These are phyloP conservation scores for Peromyscus californicus DNA, from an alignment of 2,113 vertebrate species.

Conservation along the genomic window DNA sequence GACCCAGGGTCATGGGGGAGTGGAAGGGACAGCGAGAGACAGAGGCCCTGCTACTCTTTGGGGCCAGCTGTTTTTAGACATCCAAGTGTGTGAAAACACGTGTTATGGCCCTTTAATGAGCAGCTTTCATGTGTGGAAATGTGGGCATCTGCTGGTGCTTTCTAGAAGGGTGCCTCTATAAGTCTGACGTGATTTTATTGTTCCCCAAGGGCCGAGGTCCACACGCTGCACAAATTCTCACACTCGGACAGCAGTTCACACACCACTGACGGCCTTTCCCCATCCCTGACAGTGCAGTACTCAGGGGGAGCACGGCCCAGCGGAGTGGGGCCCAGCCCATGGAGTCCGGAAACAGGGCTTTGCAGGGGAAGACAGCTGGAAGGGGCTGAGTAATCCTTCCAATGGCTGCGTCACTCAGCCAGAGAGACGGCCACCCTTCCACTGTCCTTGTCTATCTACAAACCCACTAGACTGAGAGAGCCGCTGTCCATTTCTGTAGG, in stretches of 20 bases:
- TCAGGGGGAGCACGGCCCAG: neutral
- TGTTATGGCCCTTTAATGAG: conserved; percentile 73
- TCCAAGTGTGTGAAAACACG: conserved; percentile 62
- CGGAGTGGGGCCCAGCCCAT: neutral
- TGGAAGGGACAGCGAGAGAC: neutral
- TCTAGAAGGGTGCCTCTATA: conserved; percentile 59
- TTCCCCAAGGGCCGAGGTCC: conserved; percentile 60
- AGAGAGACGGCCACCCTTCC: neutral
- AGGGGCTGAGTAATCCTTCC: neutral
- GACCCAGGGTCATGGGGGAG: neutral
- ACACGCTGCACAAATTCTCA: conserved; percentile 64
- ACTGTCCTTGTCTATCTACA: neutral
- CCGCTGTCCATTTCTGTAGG: neutral
- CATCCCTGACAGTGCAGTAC: neutral
- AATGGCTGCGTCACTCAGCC: neutral
- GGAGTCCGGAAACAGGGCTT: neutral
- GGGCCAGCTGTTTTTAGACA: conserved; percentile 81
- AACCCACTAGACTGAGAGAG: neutral
- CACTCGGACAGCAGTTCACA: conserved; percentile 16
- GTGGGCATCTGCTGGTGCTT: conserved; percentile 75
- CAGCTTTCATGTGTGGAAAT: conserved; percentile 64
- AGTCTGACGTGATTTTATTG: conserved; percentile 69
- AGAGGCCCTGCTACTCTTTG: neutral
- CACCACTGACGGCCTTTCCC: conserved; percentile 44
- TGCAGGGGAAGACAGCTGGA: neutral